A percentile compares a stretch with the other conserved stretches of the same genome.
Conservation (phyloP, 2,888 invertebrate species). For the Mythimna loreyi region DNA sequence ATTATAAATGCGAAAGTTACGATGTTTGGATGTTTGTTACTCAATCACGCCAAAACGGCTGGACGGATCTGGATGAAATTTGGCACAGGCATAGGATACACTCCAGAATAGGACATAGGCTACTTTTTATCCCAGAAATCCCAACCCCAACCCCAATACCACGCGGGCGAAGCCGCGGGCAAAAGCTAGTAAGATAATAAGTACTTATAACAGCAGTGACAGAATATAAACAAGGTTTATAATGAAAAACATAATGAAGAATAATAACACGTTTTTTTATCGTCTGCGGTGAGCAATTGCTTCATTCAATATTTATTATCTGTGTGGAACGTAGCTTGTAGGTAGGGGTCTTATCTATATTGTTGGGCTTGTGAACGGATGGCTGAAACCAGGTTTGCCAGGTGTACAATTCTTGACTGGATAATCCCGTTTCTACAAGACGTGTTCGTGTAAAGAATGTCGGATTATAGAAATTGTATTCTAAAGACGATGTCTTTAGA, state of each 20-base stretch:
- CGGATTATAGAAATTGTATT: slow-evolving; percentile 14
- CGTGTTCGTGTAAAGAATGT: slow-evolving; percentile 15
- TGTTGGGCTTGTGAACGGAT: slow-evolving; percentile 13
- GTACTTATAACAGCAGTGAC: slow-evolving; percentile 12
- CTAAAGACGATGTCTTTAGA: not conserved
- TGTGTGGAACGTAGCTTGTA: slow-evolving; percentile 11
- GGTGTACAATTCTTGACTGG: slow-evolving; percentile 38
- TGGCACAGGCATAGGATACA: no score
- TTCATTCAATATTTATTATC: slow-evolving; percentile 54
- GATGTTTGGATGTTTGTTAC: no score
- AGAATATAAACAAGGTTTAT: slow-evolving; percentile 44
- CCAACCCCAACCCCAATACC: no score
- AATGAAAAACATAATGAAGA: slow-evolving; percentile 47
- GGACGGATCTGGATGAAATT: no score
- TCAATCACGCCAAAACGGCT: no score
- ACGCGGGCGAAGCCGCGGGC: no score
- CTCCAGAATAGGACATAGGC: no score
- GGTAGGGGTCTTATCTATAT: slow-evolving; percentile 22
- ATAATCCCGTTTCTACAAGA: slow-evolving; percentile 30
- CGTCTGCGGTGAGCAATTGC: slow-evolving; percentile 47
- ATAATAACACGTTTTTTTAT: slow-evolving; percentile 52
- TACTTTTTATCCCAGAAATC: no score
- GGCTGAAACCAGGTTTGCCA: slow-evolving; percentile 32
- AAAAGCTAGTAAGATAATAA: slow-evolving; percentile 44
- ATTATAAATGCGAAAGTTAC: no score